A percentile compares a stretch with the other conserved stretches of the same genome.
Conservation (phyloP, 2,797 vertebrate genomes). For the Oreonectes daqikongensis region DNA sequence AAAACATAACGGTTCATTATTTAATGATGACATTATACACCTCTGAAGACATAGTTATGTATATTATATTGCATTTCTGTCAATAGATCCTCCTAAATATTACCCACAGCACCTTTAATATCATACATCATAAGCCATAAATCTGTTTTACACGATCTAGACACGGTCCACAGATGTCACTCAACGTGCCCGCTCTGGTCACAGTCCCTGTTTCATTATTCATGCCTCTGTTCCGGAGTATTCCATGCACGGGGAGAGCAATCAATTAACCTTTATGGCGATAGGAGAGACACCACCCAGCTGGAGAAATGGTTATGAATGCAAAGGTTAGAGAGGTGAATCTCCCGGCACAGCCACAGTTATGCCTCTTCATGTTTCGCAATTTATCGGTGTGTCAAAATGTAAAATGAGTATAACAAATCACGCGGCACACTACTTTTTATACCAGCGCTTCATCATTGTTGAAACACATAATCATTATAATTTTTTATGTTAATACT, state of each 20-base stretch:
- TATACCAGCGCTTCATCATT: neutral
- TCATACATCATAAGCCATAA: too few species aligned
- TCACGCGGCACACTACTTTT: constrained; percentile 7
- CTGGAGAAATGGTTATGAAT: constrained; percentile 64
- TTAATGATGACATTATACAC: too few species aligned
- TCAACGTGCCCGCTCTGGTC: constrained; percentile 44
- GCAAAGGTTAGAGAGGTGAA: constrained; percentile 71
- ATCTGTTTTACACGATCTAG: constrained; percentile 4
- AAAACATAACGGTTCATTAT: too few species aligned
- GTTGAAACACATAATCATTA: neutral
- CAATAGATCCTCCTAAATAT: too few species aligned
- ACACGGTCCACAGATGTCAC: constrained; percentile 6
- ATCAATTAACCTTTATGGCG: constrained; percentile 78
- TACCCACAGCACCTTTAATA: too few species aligned
- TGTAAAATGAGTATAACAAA: constrained; percentile 16
- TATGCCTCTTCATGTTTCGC: constrained; percentile 22
- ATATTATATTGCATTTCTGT: too few species aligned
- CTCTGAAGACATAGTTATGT: too few species aligned
- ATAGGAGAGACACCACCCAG: constrained; percentile 62
- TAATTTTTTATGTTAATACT: constrained; percentile 1
- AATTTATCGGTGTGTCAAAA: constrained; percentile 5
- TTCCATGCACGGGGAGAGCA: constrained; percentile 55
- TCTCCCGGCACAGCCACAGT: neutral
- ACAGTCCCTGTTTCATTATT: constrained; percentile 46
- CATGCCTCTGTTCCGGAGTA: constrained; percentile 48